Base-by-base conservation (phyloP, 2,888 invertebrate species). In the Ptychoptera albimana region DNA sequence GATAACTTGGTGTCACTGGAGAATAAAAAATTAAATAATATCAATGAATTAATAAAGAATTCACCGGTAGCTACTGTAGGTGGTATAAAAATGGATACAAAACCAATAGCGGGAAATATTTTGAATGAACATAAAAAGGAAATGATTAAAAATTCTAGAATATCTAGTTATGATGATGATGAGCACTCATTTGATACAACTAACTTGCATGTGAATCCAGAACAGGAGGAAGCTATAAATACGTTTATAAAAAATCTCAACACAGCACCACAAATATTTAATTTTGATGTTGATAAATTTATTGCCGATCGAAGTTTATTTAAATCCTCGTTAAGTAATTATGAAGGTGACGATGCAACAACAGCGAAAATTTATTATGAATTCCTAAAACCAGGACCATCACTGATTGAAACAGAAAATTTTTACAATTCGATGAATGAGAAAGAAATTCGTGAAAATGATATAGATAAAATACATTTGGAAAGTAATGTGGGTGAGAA, bases 231-330 rank as follows among this genome's bases (percentile, higher is more conserved):
- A 40, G 51, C 48, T 11, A 52, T 53, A 37, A 45, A 52, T 6
- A 51, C 43, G 8, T 54, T 54, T 46, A 50, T 54, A 12, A 41
- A 48, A 39, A 50, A 49, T 44, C 40, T 54, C 1, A 51, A 52
- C 36, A 45, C 50, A 15, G 53, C 51, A n/a, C 53, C 53, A 12
- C 51, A 54, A 45, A 29, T 52, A 1, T 54, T 54, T 32, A 50
- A 44, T 41, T 54, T 54, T 15, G 52, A 54, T 40, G 49, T 53
- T 4, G 51, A 54, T 12, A 49, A 51, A 37, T 54, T 45, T 42
- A 42, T 54, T 0, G 23, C 23, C 7, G 47, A 49, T 11, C 47
- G 50, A 2, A 44, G 42, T 14, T 42, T 44, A 10, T 29, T 45
- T 12, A 12, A 30, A n/a, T n/a, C 38, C 5, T 39, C 42, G 34